Evolutionary conservation across 1,140 invertebrate genomes (phyloP).

Genomic region (Plectrocnemia conspersa): DNA sequence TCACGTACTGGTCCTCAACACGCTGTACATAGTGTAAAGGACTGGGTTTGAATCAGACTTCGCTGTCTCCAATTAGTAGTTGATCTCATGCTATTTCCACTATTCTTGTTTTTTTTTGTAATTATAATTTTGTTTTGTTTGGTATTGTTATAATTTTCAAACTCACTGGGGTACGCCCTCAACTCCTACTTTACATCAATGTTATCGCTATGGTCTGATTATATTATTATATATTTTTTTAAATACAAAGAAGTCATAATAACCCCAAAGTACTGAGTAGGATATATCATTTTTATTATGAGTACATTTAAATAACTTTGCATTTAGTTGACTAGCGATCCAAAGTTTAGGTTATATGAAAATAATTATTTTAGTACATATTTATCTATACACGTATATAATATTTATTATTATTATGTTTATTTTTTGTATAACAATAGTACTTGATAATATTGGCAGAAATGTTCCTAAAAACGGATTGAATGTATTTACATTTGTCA

Average conservation of each 20-base stretch:
- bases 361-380: constrained; percentile 34
- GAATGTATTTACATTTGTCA: constrained; percentile 51
- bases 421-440: constrained; percentile 44
- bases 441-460: constrained; percentile 49
- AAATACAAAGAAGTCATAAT: constrained; percentile 34
- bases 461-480: constrained; percentile 54
- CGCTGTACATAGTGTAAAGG: constrained; percentile 83
- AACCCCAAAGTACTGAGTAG: constrained; percentile 49
- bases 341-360: constrained; percentile 53
- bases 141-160: constrained; percentile 32
- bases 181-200: constrained; percentile 32
- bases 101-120: constrained; percentile 49
- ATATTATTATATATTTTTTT: constrained; percentile 30
- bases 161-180: constrained; percentile 26
- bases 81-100: constrained; percentile 51
- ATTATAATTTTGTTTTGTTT: constrained; percentile 48
- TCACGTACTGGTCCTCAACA: constrained; percentile 93
- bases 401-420: too few species aligned
- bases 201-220: constrained; percentile 36
- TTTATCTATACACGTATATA: neutral
- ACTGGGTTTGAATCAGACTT: constrained; percentile 47
- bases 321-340: constrained; percentile 54
- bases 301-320: constrained; percentile 40
- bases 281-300: constrained; percentile 38
- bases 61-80: constrained; percentile 37